Conservation (phyloP, 1,140 invertebrate species). For the Cotesia typhae region DNA sequence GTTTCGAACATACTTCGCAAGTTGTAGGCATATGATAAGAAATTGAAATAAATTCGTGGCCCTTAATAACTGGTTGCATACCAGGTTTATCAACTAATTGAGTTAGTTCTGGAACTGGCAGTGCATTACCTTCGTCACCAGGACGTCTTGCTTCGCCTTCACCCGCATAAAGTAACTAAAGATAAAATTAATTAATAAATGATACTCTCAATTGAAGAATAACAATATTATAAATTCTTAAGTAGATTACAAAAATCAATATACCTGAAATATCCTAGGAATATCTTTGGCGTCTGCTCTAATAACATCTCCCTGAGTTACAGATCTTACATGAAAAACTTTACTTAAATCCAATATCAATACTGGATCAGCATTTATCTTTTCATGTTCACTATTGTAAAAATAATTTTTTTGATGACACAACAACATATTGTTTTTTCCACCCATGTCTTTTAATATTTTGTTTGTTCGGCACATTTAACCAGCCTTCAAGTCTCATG, state of each 20-base stretch:
- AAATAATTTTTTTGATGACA: conserved; percentile 95
- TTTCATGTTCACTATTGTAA: conserved; percentile 94
- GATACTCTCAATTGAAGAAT: conserved; percentile 16
- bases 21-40: conserved; percentile 98
- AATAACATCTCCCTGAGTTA: conserved; percentile 98
- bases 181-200: conserved; percentile 27
- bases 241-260: conserved; percentile 22
- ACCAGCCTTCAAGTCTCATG: conserved; percentile 87
- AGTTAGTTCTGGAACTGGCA: conserved; percentile 59
- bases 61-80: conserved; percentile 83
- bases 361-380: conserved; percentile 92
- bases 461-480: conserved; percentile 93
- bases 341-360: conserved; percentile 97
- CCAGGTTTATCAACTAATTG: conserved; percentile 76
- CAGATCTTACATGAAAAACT: conserved; percentile 97
- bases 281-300: conserved; percentile 98
- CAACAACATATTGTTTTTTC: conserved; percentile 97
- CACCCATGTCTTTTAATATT: conserved; percentile 95
- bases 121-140: conserved; percentile 71
- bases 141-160: conserved; percentile 91
- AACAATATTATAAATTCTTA: conserved; percentile 3
- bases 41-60: conserved; percentile 95
- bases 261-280: conserved; percentile 96
- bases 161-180: conserved; percentile 87
- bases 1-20: conserved; percentile 96